Percentiles rank a stretch among this genome's conserved stretches.
These are phyloP conservation scores for Latheticus oryzae DNA, from an alignment of 2,888 invertebrate genomes.

Conservation along the genomic window DNA sequence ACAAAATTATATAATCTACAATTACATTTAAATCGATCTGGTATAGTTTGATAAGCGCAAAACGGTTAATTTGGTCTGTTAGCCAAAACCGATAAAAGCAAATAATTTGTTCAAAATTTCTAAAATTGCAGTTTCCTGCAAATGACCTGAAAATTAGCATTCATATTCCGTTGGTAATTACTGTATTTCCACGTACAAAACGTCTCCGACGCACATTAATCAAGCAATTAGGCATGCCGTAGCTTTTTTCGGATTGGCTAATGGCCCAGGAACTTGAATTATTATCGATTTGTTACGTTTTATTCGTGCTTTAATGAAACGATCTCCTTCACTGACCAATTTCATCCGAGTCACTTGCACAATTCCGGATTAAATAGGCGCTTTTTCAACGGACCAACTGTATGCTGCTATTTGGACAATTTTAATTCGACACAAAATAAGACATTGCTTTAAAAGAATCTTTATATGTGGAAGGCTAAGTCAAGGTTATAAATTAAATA, in stretches of 20 bases:
- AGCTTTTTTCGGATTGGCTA: conserved; percentile 26
- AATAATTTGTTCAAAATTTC: neutral
- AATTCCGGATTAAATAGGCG: conserved; percentile 3
- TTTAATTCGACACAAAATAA: no score
- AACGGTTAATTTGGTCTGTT: conserved; percentile 24
- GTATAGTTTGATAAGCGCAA: conserved; percentile 28
- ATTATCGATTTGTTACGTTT: conserved; percentile 31
- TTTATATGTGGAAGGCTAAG: conserved; percentile 8
- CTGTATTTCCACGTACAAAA: conserved; percentile 12
- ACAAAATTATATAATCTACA: conserved; percentile 22
- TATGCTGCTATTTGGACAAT: conserved; percentile 1
- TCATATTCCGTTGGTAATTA: conserved; percentile 17
- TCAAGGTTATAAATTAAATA: conserved; percentile 19
- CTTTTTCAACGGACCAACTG: conserved; percentile 11
- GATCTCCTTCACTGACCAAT: conserved; percentile 30
- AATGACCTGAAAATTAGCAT: no score
- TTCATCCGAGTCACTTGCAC: conserved; percentile 25
- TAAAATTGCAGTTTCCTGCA: neutral
- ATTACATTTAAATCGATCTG: conserved; percentile 26
- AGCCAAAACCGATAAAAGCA: neutral
- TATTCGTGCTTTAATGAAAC: conserved; percentile 17
- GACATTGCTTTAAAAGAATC: no score
- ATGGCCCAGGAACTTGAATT: conserved; percentile 32
- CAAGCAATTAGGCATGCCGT: conserved; percentile 21
- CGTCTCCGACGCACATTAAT: conserved; percentile 11